Conservation (phyloP, 2,797 vertebrate genomes). For the Chaenodraco wilsoni region DNA sequence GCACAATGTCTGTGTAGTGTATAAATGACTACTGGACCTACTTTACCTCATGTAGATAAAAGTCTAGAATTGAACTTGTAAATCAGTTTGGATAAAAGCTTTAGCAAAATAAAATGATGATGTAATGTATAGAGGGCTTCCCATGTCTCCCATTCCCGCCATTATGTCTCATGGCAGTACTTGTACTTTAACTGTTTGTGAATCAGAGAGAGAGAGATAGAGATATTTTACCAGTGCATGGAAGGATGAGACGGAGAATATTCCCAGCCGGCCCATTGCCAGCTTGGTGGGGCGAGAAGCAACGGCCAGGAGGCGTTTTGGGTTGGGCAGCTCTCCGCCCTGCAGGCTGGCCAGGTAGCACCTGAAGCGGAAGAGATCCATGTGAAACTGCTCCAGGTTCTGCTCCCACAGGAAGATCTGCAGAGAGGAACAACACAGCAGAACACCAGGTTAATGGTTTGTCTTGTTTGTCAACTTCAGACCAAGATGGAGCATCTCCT, state of each 20-base stretch:
- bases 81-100: too few relatives aligned
- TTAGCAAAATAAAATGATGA: too few relatives aligned
- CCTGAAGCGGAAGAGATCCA: slow-evolving; percentile 96
- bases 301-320: slow-evolving; percentile 94
- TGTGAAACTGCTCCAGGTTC: slow-evolving; percentile 98
- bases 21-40: too few relatives aligned
- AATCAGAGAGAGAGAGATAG: not conserved
- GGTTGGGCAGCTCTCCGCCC: slow-evolving; percentile 97
- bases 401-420: slow-evolving; percentile 96
- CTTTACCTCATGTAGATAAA: too few relatives aligned
- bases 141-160: too few relatives aligned
- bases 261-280: slow-evolving; percentile 96
- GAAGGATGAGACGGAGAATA: slow-evolving; percentile 97
- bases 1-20: too few relatives aligned
- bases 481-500: slow-evolving; percentile 31
- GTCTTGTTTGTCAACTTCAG: slow-evolving; percentile 35
- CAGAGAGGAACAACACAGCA: slow-evolving; percentile 41
- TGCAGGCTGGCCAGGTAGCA: slow-evolving; percentile 97
- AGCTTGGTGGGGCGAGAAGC: slow-evolving; percentile 96
- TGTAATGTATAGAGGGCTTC: too few relatives aligned
- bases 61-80: too few relatives aligned
- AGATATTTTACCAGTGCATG: slow-evolving; percentile 89
- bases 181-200: too few relatives aligned
- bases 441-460: slow-evolving; percentile 34
- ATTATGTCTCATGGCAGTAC: too few relatives aligned